A percentile compares a stretch with the other conserved stretches of the same genome.
Evolutionary conservation across 2,797 vertebrate genomes (phyloP).

Genomic region (Buphagus erythrorhynchus): DNA sequence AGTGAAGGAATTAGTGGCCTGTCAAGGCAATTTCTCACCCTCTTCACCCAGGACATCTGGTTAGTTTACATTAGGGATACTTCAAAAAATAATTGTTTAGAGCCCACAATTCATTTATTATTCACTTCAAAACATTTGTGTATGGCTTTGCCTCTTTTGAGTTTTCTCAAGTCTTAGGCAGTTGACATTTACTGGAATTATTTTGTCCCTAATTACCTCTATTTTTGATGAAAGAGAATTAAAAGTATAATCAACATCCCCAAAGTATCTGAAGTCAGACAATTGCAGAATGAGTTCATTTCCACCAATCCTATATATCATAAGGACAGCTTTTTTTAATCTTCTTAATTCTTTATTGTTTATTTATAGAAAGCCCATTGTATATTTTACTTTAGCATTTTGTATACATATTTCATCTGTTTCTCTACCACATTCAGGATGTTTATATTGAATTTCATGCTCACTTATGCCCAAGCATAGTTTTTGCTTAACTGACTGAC

Average conservation of each 20-base stretch:
- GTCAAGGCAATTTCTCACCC: constrained; percentile 47
- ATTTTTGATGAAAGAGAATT: constrained; percentile 59
- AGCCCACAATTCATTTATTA: background rate
- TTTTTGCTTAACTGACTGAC: background rate
- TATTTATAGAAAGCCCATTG: background rate
- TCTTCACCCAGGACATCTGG: constrained; percentile 10
- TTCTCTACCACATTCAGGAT: background rate
- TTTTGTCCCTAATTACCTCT: constrained; percentile 59
- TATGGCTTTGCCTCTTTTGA: background rate
- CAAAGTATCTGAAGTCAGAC: constrained; percentile 21
- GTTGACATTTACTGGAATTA: constrained; percentile 50
- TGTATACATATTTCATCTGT: background rate
- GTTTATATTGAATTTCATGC: constrained; percentile 15
- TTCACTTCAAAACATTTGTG: background rate
- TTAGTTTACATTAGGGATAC: background rate
- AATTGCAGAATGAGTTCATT: background rate
- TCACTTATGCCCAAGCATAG: background rate
- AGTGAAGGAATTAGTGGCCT: background rate
- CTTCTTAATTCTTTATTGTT: background rate
- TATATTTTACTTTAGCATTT: background rate
- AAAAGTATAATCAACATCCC: constrained; percentile 51
- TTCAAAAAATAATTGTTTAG: constrained; percentile 32
- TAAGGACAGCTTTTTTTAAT: background rate
- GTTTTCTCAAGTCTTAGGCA: background rate
- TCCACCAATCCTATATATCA: background rate